A percentile compares a stretch with the other conserved stretches of the same genome.
Conservation (phyloP, 2,797 vertebrate species). For the Meriones psammophilus region DNA sequence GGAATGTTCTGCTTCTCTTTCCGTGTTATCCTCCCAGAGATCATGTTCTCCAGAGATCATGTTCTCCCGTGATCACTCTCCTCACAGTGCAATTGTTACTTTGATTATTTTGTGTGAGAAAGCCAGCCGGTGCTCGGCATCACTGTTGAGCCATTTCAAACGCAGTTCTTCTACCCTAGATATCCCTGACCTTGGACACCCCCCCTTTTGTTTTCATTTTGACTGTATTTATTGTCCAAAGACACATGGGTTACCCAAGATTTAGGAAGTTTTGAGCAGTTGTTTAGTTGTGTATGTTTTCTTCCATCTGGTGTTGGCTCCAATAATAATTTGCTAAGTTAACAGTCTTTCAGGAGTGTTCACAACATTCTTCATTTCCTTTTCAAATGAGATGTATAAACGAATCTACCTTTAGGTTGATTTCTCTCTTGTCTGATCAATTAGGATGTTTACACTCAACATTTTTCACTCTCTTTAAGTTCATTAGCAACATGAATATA, state of each 20-base stretch:
- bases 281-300: not conserved
- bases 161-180: not conserved
- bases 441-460: not conserved
- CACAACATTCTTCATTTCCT: not conserved
- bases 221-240: not conserved
- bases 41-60: not conserved
- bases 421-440: not conserved
- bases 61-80: not conserved
- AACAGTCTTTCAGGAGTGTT: not conserved
- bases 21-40: not conserved
- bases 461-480: not conserved
- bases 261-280: not conserved
- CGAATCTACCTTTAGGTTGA: not conserved
- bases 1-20: no score
- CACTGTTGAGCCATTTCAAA: not conserved
- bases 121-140: not conserved
- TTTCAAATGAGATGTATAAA: not conserved
- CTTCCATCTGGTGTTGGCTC: not conserved
- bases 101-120: no score
- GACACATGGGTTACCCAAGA: not conserved
- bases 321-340: not conserved
- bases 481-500: not conserved
- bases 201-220: not conserved
- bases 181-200: not conserved
- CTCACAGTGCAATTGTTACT: no score